Percentiles rank a stretch among this genome's conserved stretches.
Evolutionary conservation across 2,888 invertebrate species (phyloP).

Genomic region (Portevinia maculata): DNA sequence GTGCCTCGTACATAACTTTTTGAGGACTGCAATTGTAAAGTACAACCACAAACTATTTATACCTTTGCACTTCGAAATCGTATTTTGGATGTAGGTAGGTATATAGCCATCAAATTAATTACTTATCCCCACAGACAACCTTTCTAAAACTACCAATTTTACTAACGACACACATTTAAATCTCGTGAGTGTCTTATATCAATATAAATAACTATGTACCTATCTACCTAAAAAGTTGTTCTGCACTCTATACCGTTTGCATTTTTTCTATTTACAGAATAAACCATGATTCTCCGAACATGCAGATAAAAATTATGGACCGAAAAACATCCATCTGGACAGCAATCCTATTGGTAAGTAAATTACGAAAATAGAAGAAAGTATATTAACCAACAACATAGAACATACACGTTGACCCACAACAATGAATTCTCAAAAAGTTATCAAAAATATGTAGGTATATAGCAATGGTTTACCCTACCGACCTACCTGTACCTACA

Average conservation of each 20-base stretch:
- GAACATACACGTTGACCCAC: neutral
- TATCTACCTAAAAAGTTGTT: neutral
- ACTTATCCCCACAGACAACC: neutral
- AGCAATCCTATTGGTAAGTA: conserved; percentile 80
- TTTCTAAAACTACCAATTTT: neutral
- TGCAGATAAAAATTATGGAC: conserved; percentile 80
- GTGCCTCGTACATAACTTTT: neutral
- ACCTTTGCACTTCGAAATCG: neutral
- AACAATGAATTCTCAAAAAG: conserved; percentile 33
- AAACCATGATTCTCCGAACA: conserved; percentile 81
- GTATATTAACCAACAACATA: conserved; percentile 1
- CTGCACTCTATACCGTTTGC: conserved; percentile 33
- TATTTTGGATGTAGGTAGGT: too few species aligned
- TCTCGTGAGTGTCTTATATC: conserved; percentile 15
- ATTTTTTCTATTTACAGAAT: conserved; percentile 75
- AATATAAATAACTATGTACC: conserved; percentile 15
- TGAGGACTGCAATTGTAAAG: neutral
- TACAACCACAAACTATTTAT: neutral
- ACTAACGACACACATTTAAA: conserved; percentile 1
- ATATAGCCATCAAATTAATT: neutral
- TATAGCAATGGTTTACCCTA: neutral
- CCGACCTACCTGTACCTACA: neutral
- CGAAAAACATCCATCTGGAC: conserved; percentile 78
- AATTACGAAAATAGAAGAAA: conserved; percentile 29
- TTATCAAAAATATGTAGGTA: conserved; percentile 9